Conservation (phyloP, 2,797 vertebrate species). For the Eulemur coronatus region DNA sequence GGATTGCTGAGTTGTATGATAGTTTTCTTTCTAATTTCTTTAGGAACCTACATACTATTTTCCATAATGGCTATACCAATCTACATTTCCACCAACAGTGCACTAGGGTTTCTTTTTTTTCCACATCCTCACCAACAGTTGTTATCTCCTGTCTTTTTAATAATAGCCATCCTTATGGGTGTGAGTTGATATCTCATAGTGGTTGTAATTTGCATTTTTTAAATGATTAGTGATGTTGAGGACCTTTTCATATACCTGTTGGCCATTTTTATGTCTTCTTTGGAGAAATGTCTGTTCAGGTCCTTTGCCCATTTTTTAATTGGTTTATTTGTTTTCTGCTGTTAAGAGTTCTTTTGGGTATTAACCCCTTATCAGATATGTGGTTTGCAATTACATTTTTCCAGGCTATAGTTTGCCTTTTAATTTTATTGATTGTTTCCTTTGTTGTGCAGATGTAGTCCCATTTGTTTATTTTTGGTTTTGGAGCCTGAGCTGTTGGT, state of each 20-base stretch:
- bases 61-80: not conserved
- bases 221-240: not conserved
- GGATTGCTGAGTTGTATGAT: not conserved
- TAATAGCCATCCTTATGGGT: not conserved
- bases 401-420: not conserved
- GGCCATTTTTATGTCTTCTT: not conserved
- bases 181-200: not conserved
- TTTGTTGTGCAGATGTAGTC: not conserved
- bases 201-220: not conserved
- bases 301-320: not conserved
- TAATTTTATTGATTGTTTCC: not conserved
- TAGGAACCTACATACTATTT: not conserved
- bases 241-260: not conserved
- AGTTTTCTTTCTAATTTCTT: not conserved
- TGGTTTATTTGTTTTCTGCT: not conserved
- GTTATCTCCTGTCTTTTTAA: not conserved
- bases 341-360: not conserved
- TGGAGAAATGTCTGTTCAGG: not conserved
- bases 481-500: not conserved
- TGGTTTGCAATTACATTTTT: not conserved
- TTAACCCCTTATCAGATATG: not conserved
- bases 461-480: not conserved
- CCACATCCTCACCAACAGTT: not conserved
- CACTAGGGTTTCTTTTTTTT: not conserved
- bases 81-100: not conserved